Evolutionary conservation across 2,113 vertebrate species (phyloP), one percentile per base, ranked within the genome.

Genomic region (Sebastes fasciatus): DNA sequence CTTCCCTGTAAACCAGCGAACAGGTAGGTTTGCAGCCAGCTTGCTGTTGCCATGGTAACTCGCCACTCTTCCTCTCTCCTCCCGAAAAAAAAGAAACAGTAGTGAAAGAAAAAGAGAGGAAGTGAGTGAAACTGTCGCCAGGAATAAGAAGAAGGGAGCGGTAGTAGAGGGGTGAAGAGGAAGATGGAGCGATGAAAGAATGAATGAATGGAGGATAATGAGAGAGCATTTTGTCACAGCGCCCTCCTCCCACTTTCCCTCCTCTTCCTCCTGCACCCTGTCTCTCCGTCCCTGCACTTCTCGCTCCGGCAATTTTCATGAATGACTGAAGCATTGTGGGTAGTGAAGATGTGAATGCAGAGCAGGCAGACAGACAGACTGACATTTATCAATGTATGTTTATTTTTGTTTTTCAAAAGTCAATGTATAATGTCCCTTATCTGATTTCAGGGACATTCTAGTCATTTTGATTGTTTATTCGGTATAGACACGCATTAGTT

Each of bases 1-100:
- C 74, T 13, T 61, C 55, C 40, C 67, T 77, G 16, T 45, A 52
- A 83, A 64, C 34, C 55, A 76, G 57, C 3, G 5, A 82, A 72
- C 91, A 90, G 89, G 89, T 91, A 93, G 85, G 75, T 80, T 72
- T 60, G 52, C 78, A 87, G 82, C 72, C 85, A 75, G 86, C 82
- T 88, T 82, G 69, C 87, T 93, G 93, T 94, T 94, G 85, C 89
- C 90, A 92, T 94, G 92, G 93, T 76, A 93, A 92, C 92, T 73
- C 60, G 13, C 74, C 61, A 55, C 88, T 91, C 83, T 88, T 84
- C 86, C 83, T 76, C 64, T 77, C 69, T 68, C 43, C 58, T 49
- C 64, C 74, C 21, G 8, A 51, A 57, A 0, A 19, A 65, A 40
- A 17, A 26, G 34, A 78, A 57, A 48, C 12, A 26, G 45, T 5